A percentile compares a stretch with the other conserved stretches of the same genome.
Conservation (phyloP, 2,797 vertebrate species). For the Crotalus adamanteus region DNA sequence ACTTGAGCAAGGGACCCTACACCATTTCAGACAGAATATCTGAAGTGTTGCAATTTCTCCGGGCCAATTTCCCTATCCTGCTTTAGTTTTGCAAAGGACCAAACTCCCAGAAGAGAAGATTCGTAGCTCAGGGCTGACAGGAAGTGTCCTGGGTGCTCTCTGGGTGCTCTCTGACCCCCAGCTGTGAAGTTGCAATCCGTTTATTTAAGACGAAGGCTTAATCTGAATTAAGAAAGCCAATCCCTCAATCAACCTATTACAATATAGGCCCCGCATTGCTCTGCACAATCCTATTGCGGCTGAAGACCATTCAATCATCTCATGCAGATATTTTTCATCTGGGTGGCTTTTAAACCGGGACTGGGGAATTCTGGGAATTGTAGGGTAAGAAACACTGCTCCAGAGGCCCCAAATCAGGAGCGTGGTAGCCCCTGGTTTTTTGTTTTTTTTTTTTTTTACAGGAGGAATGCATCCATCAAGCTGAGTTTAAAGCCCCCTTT, state of each 20-base stretch:
- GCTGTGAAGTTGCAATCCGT: background rate
- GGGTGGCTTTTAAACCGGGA: background rate
- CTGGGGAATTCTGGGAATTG: background rate
- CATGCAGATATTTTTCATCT: background rate
- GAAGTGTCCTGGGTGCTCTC: no score
- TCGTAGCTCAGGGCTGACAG: no score
- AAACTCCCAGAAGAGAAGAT: no score
- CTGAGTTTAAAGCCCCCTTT: background rate
- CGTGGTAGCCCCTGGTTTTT: fast-evolving
- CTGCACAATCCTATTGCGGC: background rate
- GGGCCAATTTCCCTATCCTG: background rate
- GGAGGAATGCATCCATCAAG: background rate
- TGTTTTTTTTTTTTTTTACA: no score
- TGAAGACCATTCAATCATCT: background rate
- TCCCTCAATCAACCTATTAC: background rate
- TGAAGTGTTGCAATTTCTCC: background rate
- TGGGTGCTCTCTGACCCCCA: no score
- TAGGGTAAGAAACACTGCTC: background rate
- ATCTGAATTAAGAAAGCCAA: background rate
- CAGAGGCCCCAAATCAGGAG: background rate
- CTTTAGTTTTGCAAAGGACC: background rate
- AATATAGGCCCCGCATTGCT: no score
- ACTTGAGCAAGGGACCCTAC: no score
- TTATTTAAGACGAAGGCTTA: background rate
- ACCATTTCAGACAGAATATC: no score